Evolutionary conservation across 1,140 invertebrate genomes (phyloP), one percentile per base, ranked within the genome.

Genomic region (Adoxophyes honmai): DNA sequence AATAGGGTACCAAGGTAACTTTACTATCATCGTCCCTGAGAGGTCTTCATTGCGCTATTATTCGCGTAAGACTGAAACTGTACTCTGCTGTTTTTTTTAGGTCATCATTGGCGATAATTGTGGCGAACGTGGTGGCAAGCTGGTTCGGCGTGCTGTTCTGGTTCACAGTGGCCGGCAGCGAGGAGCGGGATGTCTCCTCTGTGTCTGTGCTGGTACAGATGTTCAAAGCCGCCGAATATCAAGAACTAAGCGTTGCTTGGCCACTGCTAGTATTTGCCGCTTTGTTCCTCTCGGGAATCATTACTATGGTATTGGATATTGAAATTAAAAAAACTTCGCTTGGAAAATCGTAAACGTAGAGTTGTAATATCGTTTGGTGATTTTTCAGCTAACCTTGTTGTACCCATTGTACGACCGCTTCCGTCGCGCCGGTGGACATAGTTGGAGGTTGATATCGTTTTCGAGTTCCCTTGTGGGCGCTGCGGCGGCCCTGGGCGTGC

Each of bases 231-330:
- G 63, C 69, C 4, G 60, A 71, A 0, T 57, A 71, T 16, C 60
- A 55, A 9, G 55, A 61, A n/a, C 59, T 78, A 0, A 57, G 37
- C 4, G 21, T 52, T 0, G 66, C 52, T 10, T 87, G 84, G 84
- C 68, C 75, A 1, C 16, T 81, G 4, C 34, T 79, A 3, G 64
- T 76, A 11, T 76, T 76, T 54, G 56, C 65, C 5, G 65, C 64
- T 28, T 44, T 87, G 14, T 56, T 78, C 13, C 33, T 79, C 0
- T 87, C 84, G 15, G 84, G 80, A 42, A 34, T 73, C 14, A 73
- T 84, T 48, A 76, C 72, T 21, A 73, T 85, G 75, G 84, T 87
- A 68, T 61, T 64, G 9, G n/a, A n/a, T n/a, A n/a, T n/a, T n/a
- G n/a, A n/a, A n/a, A n/a, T n/a, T n/a, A n/a, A n/a, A n/a, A n/a